Conservation (phyloP, 2,888 invertebrate species). For the Chymomyza caudatula region DNA sequence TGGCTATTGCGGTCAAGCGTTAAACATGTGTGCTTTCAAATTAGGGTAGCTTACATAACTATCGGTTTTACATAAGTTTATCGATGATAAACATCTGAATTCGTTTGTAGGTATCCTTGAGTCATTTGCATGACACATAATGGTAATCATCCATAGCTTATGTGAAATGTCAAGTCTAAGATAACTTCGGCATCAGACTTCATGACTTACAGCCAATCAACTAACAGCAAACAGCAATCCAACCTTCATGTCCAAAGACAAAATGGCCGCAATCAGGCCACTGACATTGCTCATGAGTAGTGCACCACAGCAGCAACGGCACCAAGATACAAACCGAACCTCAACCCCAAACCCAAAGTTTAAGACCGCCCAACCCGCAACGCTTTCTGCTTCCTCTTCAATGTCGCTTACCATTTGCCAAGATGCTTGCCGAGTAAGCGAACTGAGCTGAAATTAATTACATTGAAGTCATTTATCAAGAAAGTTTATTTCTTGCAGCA, state of each 20-base stretch:
- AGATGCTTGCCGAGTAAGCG: conserved; percentile 28
- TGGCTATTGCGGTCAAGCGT: neutral
- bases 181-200: neutral
- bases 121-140: no score
- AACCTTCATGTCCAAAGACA: conserved; percentile 5
- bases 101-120: no score
- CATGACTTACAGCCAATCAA: conserved; percentile 17
- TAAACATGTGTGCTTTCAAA: conserved; percentile 34
- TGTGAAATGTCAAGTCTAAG: neutral
- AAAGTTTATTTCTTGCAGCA: conserved; percentile 68
- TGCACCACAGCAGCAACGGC: conserved; percentile 17
- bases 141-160: no score
- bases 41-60: conserved; percentile 21
- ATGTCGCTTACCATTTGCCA: neutral
- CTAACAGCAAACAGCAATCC: conserved; percentile 8
- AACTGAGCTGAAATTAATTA: conserved; percentile 70
- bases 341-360: neutral
- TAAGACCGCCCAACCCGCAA: conserved; percentile 5
- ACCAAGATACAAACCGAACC: conserved; percentile 12
- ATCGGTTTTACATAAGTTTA: neutral
- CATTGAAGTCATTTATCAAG: conserved; percentile 73
- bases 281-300: conserved; percentile 56
- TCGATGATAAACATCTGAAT: no score
- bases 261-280: conserved; percentile 34
- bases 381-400: conserved; percentile 22